A percentile compares a stretch with the other conserved stretches of the same genome.
Conservation (phyloP, 2,888 invertebrate species). For the Tiphia femorata region DNA sequence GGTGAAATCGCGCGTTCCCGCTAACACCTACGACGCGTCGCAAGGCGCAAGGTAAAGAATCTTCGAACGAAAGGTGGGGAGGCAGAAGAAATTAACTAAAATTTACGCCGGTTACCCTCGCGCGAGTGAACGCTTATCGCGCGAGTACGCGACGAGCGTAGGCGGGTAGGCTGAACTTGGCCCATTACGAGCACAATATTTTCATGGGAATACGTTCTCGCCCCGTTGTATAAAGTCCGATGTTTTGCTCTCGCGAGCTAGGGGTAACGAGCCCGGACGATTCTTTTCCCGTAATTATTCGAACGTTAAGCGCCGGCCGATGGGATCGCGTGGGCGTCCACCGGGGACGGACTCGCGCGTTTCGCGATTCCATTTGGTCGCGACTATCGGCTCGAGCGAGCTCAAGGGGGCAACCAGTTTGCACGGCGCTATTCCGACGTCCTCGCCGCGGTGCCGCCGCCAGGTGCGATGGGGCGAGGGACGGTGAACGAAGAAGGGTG, state of each 20-base stretch:
- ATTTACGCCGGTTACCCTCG: too few species aligned
- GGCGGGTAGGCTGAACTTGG: not conserved
- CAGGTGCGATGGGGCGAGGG: constrained; percentile 11
- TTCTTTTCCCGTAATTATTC: constrained; percentile 22
- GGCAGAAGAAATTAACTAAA: too few species aligned
- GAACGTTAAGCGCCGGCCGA: constrained; percentile 21
- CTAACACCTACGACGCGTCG: too few species aligned
- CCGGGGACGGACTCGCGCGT: constrained; percentile 11
- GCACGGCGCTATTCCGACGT: too few species aligned
- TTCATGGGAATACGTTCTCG: constrained; percentile 1
- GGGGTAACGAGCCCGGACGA: constrained; percentile 7
- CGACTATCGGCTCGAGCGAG: not conserved
- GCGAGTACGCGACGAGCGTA: too few species aligned
- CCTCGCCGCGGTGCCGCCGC: too few species aligned
- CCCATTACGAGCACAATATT: constrained; percentile 1
- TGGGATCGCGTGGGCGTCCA: constrained; percentile 27
- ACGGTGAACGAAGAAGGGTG: too few species aligned
- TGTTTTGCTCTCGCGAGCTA: constrained; percentile 1
- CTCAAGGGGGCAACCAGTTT: too few species aligned
- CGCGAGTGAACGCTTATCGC: not conserved
- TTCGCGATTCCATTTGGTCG: too few species aligned
- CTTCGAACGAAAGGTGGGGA: too few species aligned
- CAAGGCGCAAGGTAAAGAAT: too few species aligned
- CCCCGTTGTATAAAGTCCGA: not conserved
- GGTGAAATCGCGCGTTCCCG: too few species aligned